Conservation (phyloP, 1,140 invertebrate species). For the Carcinoscorpius rotundicauda region DNA sequence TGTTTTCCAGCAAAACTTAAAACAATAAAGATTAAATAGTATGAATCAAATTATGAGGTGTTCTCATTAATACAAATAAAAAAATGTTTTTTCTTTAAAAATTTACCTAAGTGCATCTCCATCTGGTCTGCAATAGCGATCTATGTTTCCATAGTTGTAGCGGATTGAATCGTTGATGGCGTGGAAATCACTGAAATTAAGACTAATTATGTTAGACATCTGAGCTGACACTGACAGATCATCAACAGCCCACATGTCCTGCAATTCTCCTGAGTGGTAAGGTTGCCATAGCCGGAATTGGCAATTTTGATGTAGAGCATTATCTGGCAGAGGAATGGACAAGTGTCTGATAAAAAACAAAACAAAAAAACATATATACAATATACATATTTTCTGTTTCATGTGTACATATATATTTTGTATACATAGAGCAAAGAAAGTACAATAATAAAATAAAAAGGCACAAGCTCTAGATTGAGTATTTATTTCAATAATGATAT, state of each 20-base stretch:
- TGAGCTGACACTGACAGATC: slow-evolving; percentile 31
- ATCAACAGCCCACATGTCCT: slow-evolving; percentile 39
- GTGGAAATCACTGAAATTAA: slow-evolving; percentile 31
- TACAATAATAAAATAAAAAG: no score
- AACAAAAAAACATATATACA: no score
- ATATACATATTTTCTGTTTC: no score
- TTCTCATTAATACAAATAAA: no score
- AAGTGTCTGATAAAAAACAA: no score
- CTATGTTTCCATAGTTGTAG: slow-evolving; percentile 15
- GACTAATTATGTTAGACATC: slow-evolving; percentile 32
- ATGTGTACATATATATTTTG: no score
- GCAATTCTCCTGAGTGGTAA: slow-evolving; percentile 32
- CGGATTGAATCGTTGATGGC: slow-evolving; percentile 21
- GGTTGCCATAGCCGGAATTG: slow-evolving; percentile 37
- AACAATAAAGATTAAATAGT: no score
- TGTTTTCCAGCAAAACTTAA: no score
- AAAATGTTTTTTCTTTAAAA: not conserved
- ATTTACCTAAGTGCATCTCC: slow-evolving; percentile 1
- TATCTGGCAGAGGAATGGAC: slow-evolving; percentile 23
- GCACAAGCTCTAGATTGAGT: no score
- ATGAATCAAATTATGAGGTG: no score
- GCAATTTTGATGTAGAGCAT: slow-evolving; percentile 27
- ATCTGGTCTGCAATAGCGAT: slow-evolving; percentile 17
- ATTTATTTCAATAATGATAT: no score
- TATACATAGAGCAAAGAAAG: no score